These are phyloP conservation scores for Argynnis bischoffii DNA, from an alignment of 2,888 invertebrate genomes.

Conservation along the genomic window DNA sequence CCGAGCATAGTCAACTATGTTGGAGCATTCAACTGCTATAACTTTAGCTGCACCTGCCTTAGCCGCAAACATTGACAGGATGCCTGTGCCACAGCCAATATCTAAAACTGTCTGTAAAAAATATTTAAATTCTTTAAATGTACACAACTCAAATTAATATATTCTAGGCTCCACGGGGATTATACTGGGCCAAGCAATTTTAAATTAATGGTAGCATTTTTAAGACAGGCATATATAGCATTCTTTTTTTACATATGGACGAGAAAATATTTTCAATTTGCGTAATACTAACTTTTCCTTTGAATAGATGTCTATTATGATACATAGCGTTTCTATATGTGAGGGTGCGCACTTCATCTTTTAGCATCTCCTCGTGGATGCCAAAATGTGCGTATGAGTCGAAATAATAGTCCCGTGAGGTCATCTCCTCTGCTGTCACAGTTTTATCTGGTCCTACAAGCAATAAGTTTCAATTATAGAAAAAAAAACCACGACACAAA, in stretches of 20 bases:
- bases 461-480: slow-evolving; percentile 37
- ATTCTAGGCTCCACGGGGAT: background rate
- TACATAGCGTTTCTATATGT: slow-evolving; percentile 99
- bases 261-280: background rate
- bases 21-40: slow-evolving; percentile 98
- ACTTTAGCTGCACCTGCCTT: slow-evolving; percentile 98
- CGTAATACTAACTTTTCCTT: slow-evolving; percentile 84
- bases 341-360: slow-evolving; percentile 98
- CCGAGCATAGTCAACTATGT: slow-evolving; percentile 98
- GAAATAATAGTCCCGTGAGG: slow-evolving; percentile 99
- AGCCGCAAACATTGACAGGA: slow-evolving; percentile 99
- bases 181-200: background rate
- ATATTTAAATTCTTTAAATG: background rate
- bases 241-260: background rate
- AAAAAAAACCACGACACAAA: slow-evolving; percentile 46
- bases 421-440: slow-evolving; percentile 96
- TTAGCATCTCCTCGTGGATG: slow-evolving; percentile 99
- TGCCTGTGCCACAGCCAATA: slow-evolving; percentile 99
- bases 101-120: slow-evolving; percentile 89
- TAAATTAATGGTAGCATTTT: too few species aligned
- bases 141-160: background rate
- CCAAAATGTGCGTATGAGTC: slow-evolving; percentile 99
- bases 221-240: too few species aligned
- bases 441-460: slow-evolving; percentile 73
- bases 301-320: slow-evolving; percentile 99